These are phyloP conservation scores for Sparus aurata DNA, from an alignment of 2,797 vertebrate species.

Conservation along the genomic window DNA sequence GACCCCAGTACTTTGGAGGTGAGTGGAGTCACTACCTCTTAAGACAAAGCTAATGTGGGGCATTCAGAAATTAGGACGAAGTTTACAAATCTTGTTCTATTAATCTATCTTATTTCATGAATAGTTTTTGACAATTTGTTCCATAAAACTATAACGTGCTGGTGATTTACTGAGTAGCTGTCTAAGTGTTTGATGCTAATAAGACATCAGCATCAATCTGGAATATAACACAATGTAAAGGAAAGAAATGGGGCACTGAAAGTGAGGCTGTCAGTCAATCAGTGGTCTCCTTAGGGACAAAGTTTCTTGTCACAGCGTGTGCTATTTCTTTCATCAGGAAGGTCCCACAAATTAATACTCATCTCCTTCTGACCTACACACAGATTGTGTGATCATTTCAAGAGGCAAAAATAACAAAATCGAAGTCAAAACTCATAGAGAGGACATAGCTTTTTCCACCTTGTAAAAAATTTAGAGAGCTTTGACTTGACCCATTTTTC, in stretches of 20 bases:
- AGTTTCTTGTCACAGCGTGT: slow-evolving; percentile 40
- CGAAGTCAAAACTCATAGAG: not conserved
- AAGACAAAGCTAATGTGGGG: slow-evolving; percentile 63
- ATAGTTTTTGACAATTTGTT: not conserved
- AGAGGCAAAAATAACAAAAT: not conserved
- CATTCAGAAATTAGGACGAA: slow-evolving; percentile 27
- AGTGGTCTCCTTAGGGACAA: slow-evolving; percentile 68
- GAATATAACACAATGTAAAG: slow-evolving; percentile 50
- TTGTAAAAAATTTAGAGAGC: slow-evolving; percentile 14
- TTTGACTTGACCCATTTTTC: slow-evolving; percentile 33
- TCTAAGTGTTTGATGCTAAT: slow-evolving; percentile 1
- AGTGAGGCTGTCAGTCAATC: slow-evolving; percentile 51
- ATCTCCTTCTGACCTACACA: not conserved
- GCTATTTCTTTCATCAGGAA: slow-evolving; percentile 41
- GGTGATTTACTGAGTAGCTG: slow-evolving; percentile 11
- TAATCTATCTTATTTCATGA: not conserved
- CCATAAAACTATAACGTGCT: not conserved
- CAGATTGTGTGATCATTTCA: not conserved
- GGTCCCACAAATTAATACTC: not conserved
- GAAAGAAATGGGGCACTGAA: slow-evolving; percentile 75
- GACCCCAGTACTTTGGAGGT: slow-evolving; percentile 88
- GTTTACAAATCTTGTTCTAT: not conserved
- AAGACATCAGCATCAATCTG: slow-evolving; percentile 19
- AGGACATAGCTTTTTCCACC: not conserved
- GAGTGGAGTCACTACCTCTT: slow-evolving; percentile 54